Evolutionary conservation across 2,113 vertebrate genomes (phyloP), one percentile per base, ranked within the genome.

Genomic region (Cyprinodon tularosa): DNA sequence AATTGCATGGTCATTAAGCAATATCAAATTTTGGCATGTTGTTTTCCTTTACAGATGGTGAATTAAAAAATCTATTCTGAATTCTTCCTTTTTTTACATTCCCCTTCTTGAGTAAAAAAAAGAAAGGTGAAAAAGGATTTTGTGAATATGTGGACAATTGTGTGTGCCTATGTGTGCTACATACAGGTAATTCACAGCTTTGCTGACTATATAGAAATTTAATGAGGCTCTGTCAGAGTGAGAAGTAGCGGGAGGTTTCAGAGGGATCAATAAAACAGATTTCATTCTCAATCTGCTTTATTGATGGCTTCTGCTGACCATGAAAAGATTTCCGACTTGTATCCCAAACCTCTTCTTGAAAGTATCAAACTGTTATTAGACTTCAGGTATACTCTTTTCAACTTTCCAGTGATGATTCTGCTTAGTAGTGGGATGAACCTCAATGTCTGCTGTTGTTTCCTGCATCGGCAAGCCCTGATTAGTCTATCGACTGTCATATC

Each of bases 221-320:
- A 89, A 90, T 12, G 5, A 85, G 79, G 70, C 66, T 29, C 68
- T n/a, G 75, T 86, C 42, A 84, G 72, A 57, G 37, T 50, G 67
- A 76, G 78, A 88, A 74, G 75, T 40, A 64, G n/a, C n/a, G 63
- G 72, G 60, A 76, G 60, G 29, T 66, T 74, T 74, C 53, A 74
- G 47, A 63, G 39, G 63, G 60, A 86, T 90, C 77, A 85, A 85
- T 90, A 86, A 77, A 62, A 42, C 50, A 72, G 65, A 71, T 76
- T 71, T 37, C 40, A 29, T 57, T 68, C 63, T 66, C 61, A 63
- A 14, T 57, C 71, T 71, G 75, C 40, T 75, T 45, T 66, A 61
- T n/a, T 37, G 45, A 72, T 53, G 74, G 73, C 40, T 68, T 77
- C 50, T 45, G 65, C 60, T 78, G 47, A 79, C 62, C 76, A 62